Base-by-base conservation (phyloP, 30 jellyfish, hydroid and myxozoan species). In the Mastigias papua region DNA sequence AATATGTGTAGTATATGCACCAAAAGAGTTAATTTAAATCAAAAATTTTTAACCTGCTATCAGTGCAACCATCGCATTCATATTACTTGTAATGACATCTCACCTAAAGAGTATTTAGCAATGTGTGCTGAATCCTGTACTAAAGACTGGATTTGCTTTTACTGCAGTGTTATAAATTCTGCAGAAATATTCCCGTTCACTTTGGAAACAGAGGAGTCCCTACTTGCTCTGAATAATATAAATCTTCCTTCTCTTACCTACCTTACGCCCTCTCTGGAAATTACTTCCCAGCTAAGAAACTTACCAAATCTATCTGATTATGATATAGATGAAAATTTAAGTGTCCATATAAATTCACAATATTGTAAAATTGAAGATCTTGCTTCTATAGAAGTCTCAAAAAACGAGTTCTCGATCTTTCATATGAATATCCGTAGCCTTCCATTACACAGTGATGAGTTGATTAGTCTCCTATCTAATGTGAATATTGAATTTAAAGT, bases 191-290 rank as follows among this genome's bases (percentile, higher is more conserved):
- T 76, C 54, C 88, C 88, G 42, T 76, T 76, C 37, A 50, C 76
- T 65, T 72, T 76, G 88, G 76, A 76, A 69, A 63, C 88, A 49
- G 76, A 58, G 25, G 88, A 76, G 76, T 76, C 88, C 37, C 88
- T 76, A 32, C 48, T 35, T 51, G 88, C 88, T 17, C 76, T 76
- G 88, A 76, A 54, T 46, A 76, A 33, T 33, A 76, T 76, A 76
- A 76, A 76, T 76, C 76, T 76, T 37, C 88, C 88, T 58, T 76
- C 88, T 27, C 76, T 49, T 76, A 50, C 76, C 30, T 11, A 76
- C 66, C 76, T 76, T 48, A 37, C 29, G 88, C 88, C 88, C 50
- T 65, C 88, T 76, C 54, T 22, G 33, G 76, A 76, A 37, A 76
- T 76, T 10, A 76, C 76, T 29, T 76, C 88, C 23, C 88, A 76